phyloP scores from a whole-genome alignment of 2,797 vertebrate species.

The Pantherophis vulpinus region DNA sequence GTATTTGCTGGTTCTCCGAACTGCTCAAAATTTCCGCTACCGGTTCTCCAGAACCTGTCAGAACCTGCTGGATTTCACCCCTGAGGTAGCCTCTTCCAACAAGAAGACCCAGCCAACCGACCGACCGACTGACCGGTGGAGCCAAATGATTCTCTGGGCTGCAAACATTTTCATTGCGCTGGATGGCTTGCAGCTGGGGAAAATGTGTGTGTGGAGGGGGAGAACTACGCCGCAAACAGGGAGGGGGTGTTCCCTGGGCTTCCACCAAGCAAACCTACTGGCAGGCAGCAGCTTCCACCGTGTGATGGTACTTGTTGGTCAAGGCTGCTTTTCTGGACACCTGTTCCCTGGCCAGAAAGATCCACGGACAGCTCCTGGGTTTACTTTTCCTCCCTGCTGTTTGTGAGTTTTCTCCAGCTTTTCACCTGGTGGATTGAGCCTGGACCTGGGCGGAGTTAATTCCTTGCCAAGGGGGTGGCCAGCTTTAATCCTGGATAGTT shows the following conservation, averaged over 20 bases:
- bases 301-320: no score
- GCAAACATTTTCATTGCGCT: neutral
- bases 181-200: neutral
- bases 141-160: slow-evolving; percentile 12
- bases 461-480: neutral
- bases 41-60: no score
- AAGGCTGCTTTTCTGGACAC: neutral
- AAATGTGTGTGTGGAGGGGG: neutral
- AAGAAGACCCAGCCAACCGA: neutral
- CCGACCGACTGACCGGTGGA: neutral
- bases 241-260: neutral
- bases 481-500: neutral
- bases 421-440: neutral
- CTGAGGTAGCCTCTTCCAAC: neutral
- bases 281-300: neutral
- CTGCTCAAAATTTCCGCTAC: no score
- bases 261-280: neutral
- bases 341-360: neutral
- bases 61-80: no score
- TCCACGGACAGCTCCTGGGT: neutral
- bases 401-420: neutral
- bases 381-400: neutral
- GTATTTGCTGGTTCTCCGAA: no score
- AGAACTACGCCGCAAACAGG: neutral
- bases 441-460: neutral